Base-by-base conservation (phyloP, 2,113 vertebrate genomes). In the Thermophis baileyi region DNA sequence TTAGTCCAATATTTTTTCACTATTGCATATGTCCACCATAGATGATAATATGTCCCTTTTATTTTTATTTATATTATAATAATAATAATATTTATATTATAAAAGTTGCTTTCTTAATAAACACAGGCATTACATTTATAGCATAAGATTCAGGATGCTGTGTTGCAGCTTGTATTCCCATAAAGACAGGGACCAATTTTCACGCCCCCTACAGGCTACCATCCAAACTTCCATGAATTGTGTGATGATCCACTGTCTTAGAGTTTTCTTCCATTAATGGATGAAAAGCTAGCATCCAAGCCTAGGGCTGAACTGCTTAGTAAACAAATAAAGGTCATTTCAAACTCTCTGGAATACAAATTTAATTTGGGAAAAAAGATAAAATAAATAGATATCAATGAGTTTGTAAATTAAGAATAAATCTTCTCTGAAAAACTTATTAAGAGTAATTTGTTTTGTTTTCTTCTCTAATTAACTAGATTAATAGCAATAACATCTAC, bases 361-460 rank as follows among this genome's bases (percentile, higher is more conserved):
- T 95, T 95, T 93, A 91, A 94, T 92, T 87, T 92, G 30, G 63
- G 25, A 35, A 60, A 90, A 95, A 91, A 93, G 50, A 3, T 90
- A 90, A 90, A 93, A 93, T 87, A 93, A 92, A 95, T 91, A 96
- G 92, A 93, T 94, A 97, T n/a, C 95, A 97, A 97, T 90, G 69
- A 97, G 87, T 85, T 95, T 88, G 46, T n/a, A 94, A 69, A 96
- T 93, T 94, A 94, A 94, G 96, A 95, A 89, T 93, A 97, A 97
- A 96, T 94, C 94, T 95, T 96, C 90, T 92, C 95, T 96, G 50
- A 95, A 94, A 96, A 47, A 86, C 63, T 97, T 93, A 96, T 96
- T 97, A 97, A 94, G 94, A 95, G 46, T 95, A 93, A 97, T 97
- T 96, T 96, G 93, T 96, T 97, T 94, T 93, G 96, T 97, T 97